Percentiles rank a stretch among this genome's conserved stretches.
phyloP scores from a whole-genome alignment of 2,113 vertebrate genomes.

The Trematomus loennbergii region DNA sequence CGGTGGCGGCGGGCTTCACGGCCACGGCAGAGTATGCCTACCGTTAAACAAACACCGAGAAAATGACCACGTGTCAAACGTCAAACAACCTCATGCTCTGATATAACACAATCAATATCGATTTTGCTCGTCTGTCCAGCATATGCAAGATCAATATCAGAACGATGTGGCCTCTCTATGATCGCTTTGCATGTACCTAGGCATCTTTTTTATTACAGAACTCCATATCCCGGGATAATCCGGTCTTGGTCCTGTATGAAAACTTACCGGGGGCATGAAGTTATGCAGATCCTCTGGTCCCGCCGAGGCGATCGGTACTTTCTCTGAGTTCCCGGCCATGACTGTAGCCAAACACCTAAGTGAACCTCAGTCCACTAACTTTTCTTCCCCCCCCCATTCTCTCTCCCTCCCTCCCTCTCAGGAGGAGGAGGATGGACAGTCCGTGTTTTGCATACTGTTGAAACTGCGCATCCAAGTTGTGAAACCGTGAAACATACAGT shows the following conservation, averaged over 20 bases:
- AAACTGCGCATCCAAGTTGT: background rate
- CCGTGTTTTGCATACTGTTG: background rate
- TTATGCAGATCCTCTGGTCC: slow-evolving; percentile 90
- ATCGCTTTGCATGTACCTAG: fast-evolving
- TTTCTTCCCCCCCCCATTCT: slow-evolving; percentile 13
- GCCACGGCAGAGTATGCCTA: slow-evolving; percentile 83
- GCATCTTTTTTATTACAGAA: background rate
- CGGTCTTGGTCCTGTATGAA: background rate
- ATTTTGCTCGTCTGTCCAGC: background rate
- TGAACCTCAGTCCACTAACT: slow-evolving; percentile 43
- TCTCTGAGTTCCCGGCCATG: slow-evolving; percentile 90
- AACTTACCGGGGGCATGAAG: slow-evolving; percentile 91
- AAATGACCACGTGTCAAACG: background rate
- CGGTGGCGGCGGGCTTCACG: slow-evolving; percentile 82
- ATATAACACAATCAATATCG: too few relatives aligned
- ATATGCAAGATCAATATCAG: background rate
- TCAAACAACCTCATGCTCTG: background rate
- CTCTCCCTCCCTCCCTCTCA: slow-evolving; percentile 17
- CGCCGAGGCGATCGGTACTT: slow-evolving; percentile 89
- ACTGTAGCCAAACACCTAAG: slow-evolving; percentile 73
- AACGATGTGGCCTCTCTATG: background rate
- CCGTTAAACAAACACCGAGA: background rate
- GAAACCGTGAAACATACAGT: background rate
- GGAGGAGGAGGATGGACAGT: slow-evolving; percentile 18
- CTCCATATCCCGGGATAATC: background rate